Evolutionary conservation across 1,140 invertebrate species (phyloP), one percentile per base, ranked within the genome.

Genomic region (Ditylenchus dipsaci): DNA sequence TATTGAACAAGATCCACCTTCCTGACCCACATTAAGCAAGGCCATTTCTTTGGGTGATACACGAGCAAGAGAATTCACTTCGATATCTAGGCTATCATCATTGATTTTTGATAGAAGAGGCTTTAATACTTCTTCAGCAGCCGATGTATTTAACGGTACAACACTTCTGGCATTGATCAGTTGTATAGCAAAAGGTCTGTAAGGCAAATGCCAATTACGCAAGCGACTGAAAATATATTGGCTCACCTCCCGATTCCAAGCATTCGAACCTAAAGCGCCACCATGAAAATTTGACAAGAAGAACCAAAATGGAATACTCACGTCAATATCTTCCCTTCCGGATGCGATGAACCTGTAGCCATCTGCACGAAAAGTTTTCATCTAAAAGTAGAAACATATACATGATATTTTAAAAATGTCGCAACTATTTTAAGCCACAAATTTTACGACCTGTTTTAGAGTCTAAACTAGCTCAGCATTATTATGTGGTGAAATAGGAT

Each of bases 191-290:
- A 84, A 83, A 19, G 83, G 83, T 62, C 83, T 53, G 74, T 85
- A 56, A 68, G 79, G 47, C 86, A 38, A 38, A 38, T 38, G 33
- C 11, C 33, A 3, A 11, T 38, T 38, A n/a, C n/a, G n/a, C 85
- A 8, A 86, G 67, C 84, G 85, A 85, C 58, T 79, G 67, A 0
- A 86, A 85, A 81, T 85, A 84, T 11, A 84, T 82, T 80, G 83
- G 65, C 84, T 74, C n/a, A 84, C 84, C 23, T 83, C 83, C 21
- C 83, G 74, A 15, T 82, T 82, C 70, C 84, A 84, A 49, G 73
- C 78, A 61, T 19, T 61, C 17, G n/a, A 7, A 61, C 17, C n/a
- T 56, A 21, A 5, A 21, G 3, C 7, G 1, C 15, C 15, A 1
- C 11, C 33, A 38, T 38, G 11, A 38, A 5, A 5, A 38, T 38